Base-by-base conservation (phyloP, 1,140 invertebrate genomes). In the Trichonephila inaurata region DNA sequence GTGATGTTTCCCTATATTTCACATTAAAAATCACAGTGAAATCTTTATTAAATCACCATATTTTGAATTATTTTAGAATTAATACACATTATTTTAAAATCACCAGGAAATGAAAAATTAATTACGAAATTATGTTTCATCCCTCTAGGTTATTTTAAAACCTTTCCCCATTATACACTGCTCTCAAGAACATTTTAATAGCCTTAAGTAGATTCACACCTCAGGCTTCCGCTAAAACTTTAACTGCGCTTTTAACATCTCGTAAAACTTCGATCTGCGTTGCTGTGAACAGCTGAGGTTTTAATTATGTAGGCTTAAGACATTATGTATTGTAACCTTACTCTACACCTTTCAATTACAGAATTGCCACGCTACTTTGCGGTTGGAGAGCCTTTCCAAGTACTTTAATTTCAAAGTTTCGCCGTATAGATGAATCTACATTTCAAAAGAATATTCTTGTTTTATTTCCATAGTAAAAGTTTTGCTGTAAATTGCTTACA, bases 201-300 rank as follows among this genome's bases (percentile, higher is more conserved):
- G 51, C 83, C 83, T 85, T 18, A 60, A 85, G 58, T 61, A 44
- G 72, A 28, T 77, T 77, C 28, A 18, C 72, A 77, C 28, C 21
- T 14, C 16, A 60, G 24, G 21, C 18, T 51, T n/a, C 24, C n/a
- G 83, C 24, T 85, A 85, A 85, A 85, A 60, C 51, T 85, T 61
- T n/a, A 60, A 28, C 83, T 16, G 14, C 83, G 8, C 82, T 60
- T 61, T 85, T 61, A 85, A 85, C n/a, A 85, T 44, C 83, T 85
- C 83, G 21, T 85, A 85, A 60, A 85, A 21, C 83, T 85, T n/a
- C 58, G 4, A 85, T 24, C 24, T 24, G 28, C n/a, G 21, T 85
- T 60, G 83, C 51, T 85, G 16, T 77, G 72, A 77, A 77, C 72
- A 77, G 24, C 12, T 6, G 72, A 77, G 28, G 18, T 77, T 77